Evolutionary conservation across 2,888 invertebrate species (phyloP).

Genomic region (Lasioglossum lativentre): DNA sequence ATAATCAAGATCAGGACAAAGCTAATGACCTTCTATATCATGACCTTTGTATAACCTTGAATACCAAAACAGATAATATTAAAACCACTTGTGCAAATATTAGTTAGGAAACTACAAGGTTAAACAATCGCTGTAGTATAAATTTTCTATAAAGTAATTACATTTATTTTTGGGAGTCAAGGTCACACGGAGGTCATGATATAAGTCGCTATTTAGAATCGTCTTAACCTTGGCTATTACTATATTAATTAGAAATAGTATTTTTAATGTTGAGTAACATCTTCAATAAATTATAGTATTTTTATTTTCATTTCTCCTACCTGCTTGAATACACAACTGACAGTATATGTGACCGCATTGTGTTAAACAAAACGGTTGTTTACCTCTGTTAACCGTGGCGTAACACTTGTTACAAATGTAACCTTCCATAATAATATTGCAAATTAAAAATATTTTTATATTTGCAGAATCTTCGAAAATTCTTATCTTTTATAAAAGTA

Average conservation of each 20-base stretch:
- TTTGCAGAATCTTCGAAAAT: neutral
- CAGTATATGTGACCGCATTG: conserved; percentile 70
- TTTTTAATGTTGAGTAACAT: neutral
- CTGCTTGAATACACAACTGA: conserved; percentile 51
- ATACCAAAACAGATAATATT: too few species aligned
- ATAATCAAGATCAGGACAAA: neutral
- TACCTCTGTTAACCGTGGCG: conserved; percentile 30
- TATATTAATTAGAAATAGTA: neutral
- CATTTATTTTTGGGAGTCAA: neutral
- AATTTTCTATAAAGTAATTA: neutral
- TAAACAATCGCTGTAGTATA: neutral
- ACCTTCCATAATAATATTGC: conserved; percentile 50
- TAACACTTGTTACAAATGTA: conserved; percentile 68
- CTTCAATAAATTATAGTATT: neutral
- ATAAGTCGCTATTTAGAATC: too few species aligned
- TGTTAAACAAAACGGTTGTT: conserved; percentile 62
- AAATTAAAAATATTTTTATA: neutral
- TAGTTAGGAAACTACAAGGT: too few species aligned
- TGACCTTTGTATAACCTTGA: neutral
- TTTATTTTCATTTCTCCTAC: conserved; percentile 25
- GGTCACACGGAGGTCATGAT: too few species aligned
- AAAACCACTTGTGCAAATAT: too few species aligned
- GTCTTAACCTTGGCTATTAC: neutral
- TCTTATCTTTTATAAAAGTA: neutral
- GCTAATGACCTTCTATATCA: neutral